Evolutionary conservation across 2,888 invertebrate species (phyloP), one percentile per base, ranked within the genome.

Genomic region (Lysandra bellargus): DNA sequence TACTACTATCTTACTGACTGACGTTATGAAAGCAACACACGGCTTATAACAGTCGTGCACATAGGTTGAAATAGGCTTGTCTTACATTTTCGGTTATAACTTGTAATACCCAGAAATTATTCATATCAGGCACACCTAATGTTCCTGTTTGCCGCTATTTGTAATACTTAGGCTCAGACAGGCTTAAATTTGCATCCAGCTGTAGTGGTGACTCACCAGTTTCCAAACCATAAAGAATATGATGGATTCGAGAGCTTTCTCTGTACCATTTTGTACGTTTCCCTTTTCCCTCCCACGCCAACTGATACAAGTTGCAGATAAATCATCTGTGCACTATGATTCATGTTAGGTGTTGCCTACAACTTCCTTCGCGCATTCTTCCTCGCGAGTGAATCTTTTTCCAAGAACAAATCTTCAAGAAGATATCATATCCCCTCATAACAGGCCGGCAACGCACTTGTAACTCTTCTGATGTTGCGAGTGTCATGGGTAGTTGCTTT

Each of bases 191-290:
- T 61, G 61, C 23, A 23, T 61, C 61, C 23, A 64, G 64, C 30
- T 64, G 64, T 64, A 30, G 30, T 3, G 23, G 30, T 64, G 64
- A 64, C 30, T 64, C 64, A 75, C 23, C 1, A 1, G 49, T 75
- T 75, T 75, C 53, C 17, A 30, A 75, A 75, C 75, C 75, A 49
- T 44, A 75, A 75, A 75, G 44, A 75, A 75, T 75, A 75, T 44
- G 44, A 75, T 44, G n/a, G 75, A 75, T 75, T 53, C 23, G 49
- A n/a, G 75, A 75, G n/a, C 75, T 75, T 49, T 75, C 75, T 75
- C 75, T 44, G 44, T 74, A 57, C 57, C 57, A 57, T 57, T 57
- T 57, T 57, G 57, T 57, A 44, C 74, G 40, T 74, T 75, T 75
- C 30, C 75, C 75, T 49, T 75, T 75, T 49, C 14, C 49, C 75